Conservation (phyloP, 2,888 invertebrate species). For the Macaria liturata region DNA sequence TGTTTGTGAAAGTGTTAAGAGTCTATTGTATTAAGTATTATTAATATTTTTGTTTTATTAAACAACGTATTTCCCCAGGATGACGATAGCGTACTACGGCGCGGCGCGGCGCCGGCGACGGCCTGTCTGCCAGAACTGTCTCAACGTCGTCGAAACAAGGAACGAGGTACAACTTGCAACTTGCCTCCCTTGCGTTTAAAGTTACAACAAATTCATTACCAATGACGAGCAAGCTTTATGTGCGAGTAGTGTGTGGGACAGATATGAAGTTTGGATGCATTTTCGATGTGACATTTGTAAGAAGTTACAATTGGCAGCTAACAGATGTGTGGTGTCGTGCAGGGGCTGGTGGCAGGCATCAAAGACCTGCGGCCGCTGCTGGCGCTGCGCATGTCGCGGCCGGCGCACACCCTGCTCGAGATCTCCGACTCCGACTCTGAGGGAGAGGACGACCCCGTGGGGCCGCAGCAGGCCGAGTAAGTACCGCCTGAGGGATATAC, state of each 20-base stretch:
- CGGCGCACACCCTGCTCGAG: slow-evolving; percentile 62
- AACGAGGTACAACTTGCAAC: slow-evolving; percentile 48
- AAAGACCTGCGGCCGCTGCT: slow-evolving; percentile 55
- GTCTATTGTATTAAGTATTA: too few species aligned
- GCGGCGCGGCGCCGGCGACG: slow-evolving; percentile 36
- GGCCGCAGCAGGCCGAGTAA: slow-evolving; percentile 25
- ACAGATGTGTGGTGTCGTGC: slow-evolving; percentile 5
- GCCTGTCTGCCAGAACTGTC: slow-evolving; percentile 50
- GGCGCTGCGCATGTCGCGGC: slow-evolving; percentile 46
- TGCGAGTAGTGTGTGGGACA: too few species aligned
- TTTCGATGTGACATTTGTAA: too few species aligned
- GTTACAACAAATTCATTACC: too few species aligned
- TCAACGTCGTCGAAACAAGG: slow-evolving; percentile 40
- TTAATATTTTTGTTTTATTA: too few species aligned
- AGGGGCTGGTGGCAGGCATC: slow-evolving; percentile 60
- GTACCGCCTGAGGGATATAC: background rate
- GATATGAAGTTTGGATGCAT: too few species aligned
- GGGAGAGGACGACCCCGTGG: slow-evolving; percentile 51
- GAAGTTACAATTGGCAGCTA: too few species aligned
- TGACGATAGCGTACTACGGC: slow-evolving; percentile 65
- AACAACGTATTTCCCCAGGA: background rate
- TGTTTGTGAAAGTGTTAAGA: too few species aligned
- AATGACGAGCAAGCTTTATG: too few species aligned
- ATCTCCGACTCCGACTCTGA: slow-evolving; percentile 78
- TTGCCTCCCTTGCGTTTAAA: too few species aligned